These are phyloP conservation scores for Catajapyx aquilonaris DNA, from an alignment of 1,140 invertebrate genomes.

Conservation along the genomic window DNA sequence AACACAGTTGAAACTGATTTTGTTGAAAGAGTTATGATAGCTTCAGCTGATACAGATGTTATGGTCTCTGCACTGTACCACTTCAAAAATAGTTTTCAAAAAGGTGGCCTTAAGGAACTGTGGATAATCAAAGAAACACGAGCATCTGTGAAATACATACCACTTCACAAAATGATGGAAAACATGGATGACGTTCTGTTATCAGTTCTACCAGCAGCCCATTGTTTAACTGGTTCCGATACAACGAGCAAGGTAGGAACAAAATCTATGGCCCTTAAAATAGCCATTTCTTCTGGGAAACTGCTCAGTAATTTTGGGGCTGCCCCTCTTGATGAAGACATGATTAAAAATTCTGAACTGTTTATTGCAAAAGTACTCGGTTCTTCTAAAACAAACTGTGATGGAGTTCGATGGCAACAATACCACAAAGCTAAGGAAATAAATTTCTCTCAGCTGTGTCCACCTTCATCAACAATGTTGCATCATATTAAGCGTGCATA, in stretches of 20 bases:
- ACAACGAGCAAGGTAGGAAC: not conserved
- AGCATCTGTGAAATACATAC: not conserved
- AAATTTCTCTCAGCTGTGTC: no score
- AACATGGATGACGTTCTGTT: not conserved
- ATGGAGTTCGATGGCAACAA: slow-evolving; percentile 1
- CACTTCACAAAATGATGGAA: slow-evolving; percentile 2
- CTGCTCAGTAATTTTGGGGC: no score
- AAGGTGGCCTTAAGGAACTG: not conserved
- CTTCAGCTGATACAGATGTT: not conserved
- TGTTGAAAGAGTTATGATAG: not conserved
- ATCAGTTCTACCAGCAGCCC: no score
- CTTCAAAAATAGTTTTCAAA: not conserved
- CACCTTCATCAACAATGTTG: no score
- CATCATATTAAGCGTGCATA: not conserved
- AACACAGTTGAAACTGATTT: not conserved
- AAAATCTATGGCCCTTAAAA: no score
- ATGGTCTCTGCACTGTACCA: not conserved
- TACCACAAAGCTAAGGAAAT: slow-evolving; percentile 1
- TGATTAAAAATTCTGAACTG: not conserved
- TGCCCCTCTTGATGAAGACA: no score
- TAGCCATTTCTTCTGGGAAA: no score
- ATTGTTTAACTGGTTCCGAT: not conserved
- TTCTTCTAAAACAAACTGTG: slow-evolving; percentile 1
- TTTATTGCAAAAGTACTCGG: not conserved
- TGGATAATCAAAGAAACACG: slow-evolving; percentile 1